Evolutionary conservation across 1,140 invertebrate genomes (phyloP), one percentile per base, ranked within the genome.

Genomic region (Drosophila subpulchrella): DNA sequence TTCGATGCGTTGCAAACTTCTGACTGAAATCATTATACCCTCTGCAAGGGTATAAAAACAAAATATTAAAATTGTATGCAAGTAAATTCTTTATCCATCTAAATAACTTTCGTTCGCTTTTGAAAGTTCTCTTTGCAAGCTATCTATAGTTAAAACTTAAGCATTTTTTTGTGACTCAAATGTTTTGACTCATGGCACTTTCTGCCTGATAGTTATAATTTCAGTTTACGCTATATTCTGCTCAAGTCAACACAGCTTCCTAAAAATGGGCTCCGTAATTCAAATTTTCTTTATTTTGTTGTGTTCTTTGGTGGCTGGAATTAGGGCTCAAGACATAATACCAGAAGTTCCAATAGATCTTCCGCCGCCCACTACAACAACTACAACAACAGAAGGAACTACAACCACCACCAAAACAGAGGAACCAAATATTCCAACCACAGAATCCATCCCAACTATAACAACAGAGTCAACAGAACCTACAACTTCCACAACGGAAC

Each of bases 341-440:
- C 80, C 85, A 0, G 70, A 89, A 38, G 36, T 89, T 10, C 84
- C 84, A 0, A 67, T 61, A 24, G 63, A 88, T 42, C 67, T 83
- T 15, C 17, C 58, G 17, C 27, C 15, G 4, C 27, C 65, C 17
- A 66, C 55, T 6, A 39, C 11, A n/a, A n/a, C n/a, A n/a, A n/a
- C n/a, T n/a, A n/a, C n/a, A 32, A 48, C 58, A 8, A 55, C 61
- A n/a, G 57, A 38, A 36, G 57, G 4, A 8, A 27, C n/a, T 5
- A 30, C 27, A 48, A 50, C 36, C 11, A 38, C 54, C 4, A 38
- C 17, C 38, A 57, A 63, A 8, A 44, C 42, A 44, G 5, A 3
- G 27, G 27, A 27, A 27, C 3, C 27, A 3, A 27, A 1, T 2
- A 27, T 5, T 27, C 0, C 27, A 4, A 4, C 27, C 3, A 27